Evolutionary conservation across 2,113 vertebrate genomes (phyloP).

Genomic region (Suricata suricatta): DNA sequence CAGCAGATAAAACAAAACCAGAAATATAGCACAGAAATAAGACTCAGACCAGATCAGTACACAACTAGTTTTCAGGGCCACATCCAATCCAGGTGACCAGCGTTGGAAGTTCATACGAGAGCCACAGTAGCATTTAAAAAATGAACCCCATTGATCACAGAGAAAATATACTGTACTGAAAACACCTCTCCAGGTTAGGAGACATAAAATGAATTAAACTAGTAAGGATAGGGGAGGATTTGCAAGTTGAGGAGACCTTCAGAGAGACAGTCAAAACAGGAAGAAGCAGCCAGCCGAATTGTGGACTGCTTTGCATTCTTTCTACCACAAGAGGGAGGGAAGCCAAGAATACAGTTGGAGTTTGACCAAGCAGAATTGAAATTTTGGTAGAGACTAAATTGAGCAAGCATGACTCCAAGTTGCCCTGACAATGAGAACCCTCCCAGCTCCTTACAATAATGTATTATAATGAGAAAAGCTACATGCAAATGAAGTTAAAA

Average conservation of each 20-base stretch:
- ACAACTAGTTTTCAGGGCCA: not conserved
- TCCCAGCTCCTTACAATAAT: not conserved
- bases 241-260: conserved; percentile 24
- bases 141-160: not conserved
- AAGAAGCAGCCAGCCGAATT: not conserved
- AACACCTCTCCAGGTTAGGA: not conserved
- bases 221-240: not conserved
- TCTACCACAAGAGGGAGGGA: conserved; percentile 33
- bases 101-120: not conserved
- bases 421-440: not conserved
- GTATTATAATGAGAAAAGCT: not conserved
- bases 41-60: not conserved
- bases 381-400: not conserved
- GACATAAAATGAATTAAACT: conserved; percentile 35
- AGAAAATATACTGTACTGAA: not conserved
- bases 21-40: not conserved
- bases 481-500: not conserved
- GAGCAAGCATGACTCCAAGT: not conserved
- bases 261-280: conserved; percentile 42
- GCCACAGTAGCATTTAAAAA: not conserved
- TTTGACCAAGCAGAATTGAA: conserved; percentile 33
- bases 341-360: conserved; percentile 61
- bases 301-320: conserved; percentile 5
- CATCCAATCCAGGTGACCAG: not conserved
- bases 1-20: not conserved